phyloP scores from a whole-genome alignment of 2,113 vertebrate species.

The Pangasianodon gigas region DNA sequence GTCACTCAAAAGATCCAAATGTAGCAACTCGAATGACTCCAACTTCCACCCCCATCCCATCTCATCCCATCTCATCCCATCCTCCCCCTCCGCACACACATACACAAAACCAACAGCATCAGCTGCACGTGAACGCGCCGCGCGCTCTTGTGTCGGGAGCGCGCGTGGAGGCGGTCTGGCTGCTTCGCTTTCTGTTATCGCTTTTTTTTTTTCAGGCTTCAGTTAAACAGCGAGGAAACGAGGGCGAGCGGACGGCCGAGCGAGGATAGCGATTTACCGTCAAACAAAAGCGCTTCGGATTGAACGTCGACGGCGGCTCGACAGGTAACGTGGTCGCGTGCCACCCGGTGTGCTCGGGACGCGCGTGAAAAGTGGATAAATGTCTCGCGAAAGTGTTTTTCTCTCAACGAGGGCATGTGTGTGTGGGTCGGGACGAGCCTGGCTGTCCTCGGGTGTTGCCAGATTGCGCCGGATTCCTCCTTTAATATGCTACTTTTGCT shows the following conservation, averaged over 20 bases:
- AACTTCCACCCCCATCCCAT: no score
- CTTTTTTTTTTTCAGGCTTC: conserved; percentile 68
- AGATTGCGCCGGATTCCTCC: not conserved
- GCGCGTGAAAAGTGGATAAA: conserved; percentile 33
- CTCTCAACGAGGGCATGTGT: conserved; percentile 36
- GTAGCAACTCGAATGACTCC: not conserved
- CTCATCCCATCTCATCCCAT: no score
- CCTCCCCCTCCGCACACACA: no score
- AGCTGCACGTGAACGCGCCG: conserved; percentile 59
- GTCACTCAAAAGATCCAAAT: not conserved
- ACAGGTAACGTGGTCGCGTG: conserved; percentile 37
- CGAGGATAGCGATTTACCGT: conserved; percentile 46
- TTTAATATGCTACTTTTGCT: not conserved
- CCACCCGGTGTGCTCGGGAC: not conserved
- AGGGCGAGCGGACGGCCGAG: conserved; percentile 70
- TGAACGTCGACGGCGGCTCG: conserved; percentile 44
- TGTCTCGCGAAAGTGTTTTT: conserved; percentile 45
- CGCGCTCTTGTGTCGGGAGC: conserved; percentile 63
- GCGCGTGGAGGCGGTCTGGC: conserved; percentile 79
- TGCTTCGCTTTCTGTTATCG: conserved; percentile 72
- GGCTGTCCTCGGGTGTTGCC: conserved; percentile 32
- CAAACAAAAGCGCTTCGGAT: conserved; percentile 29
- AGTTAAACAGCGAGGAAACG: conserved; percentile 75
- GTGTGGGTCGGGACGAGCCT: conserved; percentile 51
- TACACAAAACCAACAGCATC: not conserved